Conservation (phyloP, 2,113 vertebrate genomes). For the Hystrix cristata region DNA sequence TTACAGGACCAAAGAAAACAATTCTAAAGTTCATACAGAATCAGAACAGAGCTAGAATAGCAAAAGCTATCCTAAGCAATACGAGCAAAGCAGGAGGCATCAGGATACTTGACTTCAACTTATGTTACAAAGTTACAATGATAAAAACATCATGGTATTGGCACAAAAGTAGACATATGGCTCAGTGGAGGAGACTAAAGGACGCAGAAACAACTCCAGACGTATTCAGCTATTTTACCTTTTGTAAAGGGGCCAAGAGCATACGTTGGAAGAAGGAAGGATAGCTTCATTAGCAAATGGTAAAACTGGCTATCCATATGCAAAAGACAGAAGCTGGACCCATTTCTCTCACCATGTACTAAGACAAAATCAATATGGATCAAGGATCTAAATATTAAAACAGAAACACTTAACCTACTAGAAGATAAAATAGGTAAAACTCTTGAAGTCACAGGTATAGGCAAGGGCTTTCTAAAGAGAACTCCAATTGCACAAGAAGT, state of each 20-base stretch:
- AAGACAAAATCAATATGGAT: not conserved
- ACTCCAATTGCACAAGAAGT: not conserved
- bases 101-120: not conserved
- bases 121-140: not conserved
- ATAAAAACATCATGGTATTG: not conserved
- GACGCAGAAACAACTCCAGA: not conserved
- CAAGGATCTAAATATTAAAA: not conserved
- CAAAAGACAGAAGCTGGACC: not conserved
- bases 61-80: not conserved
- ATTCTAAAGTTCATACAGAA: not conserved
- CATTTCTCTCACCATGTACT: not conserved
- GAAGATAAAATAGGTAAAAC: not conserved
- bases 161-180: not conserved
- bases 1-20: not conserved
- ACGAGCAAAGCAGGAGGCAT: not conserved
- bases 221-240: not conserved
- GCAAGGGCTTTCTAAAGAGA: not conserved
- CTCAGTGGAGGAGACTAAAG: not conserved
- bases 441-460: not conserved
- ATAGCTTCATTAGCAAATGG: not conserved
- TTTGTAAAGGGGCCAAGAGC: not conserved
- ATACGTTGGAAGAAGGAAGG: not conserved
- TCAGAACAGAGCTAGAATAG: not conserved
- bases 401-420: not conserved
- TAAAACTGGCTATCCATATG: not conserved